Evolutionary conservation across 2,797 vertebrate genomes (phyloP).

Genomic region (Epinephelus malabaricus): DNA sequence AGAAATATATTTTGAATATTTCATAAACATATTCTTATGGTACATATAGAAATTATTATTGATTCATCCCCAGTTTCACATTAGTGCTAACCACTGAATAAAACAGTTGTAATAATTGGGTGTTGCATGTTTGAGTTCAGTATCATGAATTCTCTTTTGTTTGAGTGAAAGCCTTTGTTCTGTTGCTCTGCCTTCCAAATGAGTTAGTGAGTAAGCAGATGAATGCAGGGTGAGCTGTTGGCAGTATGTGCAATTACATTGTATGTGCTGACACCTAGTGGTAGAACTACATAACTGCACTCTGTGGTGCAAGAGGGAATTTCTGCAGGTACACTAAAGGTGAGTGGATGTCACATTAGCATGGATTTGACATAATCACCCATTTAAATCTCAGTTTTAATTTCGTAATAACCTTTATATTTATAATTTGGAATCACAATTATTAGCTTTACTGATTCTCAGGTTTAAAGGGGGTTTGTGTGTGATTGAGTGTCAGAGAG

Average conservation of each 20-base stretch:
- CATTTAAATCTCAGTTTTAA: background rate
- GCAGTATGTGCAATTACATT: conserved; percentile 10
- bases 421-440: background rate
- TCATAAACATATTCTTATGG: background rate
- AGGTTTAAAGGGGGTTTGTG: background rate
- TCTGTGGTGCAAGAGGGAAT: background rate
- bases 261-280: conserved; percentile 69
- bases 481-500: conserved; percentile 12
- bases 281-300: conserved; percentile 26
- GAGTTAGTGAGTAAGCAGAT: conserved; percentile 16
- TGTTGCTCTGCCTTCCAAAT: conserved; percentile 21
- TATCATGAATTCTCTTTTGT: conserved; percentile 45
- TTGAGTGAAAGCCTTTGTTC: conserved; percentile 59
- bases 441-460: background rate
- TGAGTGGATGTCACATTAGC: background rate
- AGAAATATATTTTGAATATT: background rate
- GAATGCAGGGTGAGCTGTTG: background rate
- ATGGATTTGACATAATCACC: background rate
- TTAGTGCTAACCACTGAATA: background rate
- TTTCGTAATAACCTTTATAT: background rate
- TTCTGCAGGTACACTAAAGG: background rate
- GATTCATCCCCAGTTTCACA: background rate
- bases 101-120: conserved; percentile 12
- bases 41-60: background rate
- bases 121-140: conserved; percentile 25